Evolutionary conservation across 1,140 invertebrate genomes (phyloP), one percentile per base, ranked within the genome.

Genomic region (Helicoverpa armigera): DNA sequence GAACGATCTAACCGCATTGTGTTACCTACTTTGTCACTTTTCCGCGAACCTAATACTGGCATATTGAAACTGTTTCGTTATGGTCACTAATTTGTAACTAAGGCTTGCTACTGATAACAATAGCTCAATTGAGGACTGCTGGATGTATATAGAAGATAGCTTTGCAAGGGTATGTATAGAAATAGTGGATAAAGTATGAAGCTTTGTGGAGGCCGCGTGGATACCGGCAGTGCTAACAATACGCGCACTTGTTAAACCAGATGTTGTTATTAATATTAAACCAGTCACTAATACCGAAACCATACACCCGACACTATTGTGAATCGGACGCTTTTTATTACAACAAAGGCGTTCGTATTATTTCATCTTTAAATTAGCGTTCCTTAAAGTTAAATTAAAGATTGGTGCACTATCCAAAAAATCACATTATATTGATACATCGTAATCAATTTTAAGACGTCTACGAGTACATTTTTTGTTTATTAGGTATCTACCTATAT

Each of bases 201-300:
- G 76, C 76, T 79, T 77, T 61, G 43, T 70, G 76, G 65, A 82
- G 79, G 79, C 54, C 29, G 61, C 65, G 18, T 78, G 53, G 63
- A 83, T 73, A 81, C 82, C 69, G 80, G 50, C 83, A 74, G 82
- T 87, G 82, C 81, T 91, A 91, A 89, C 88, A 83, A 79, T 43
- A 50, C 53, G 60, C 78, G 76, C 80, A 85, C 82, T 81, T 80
- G 80, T 58, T 80, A 65, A 78, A 77, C 5, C 48, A 31, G 63
- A 74, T 74, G 72, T 74, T 60, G 53, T 74, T 60, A 56, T 60
- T 79, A 75, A 61, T 78, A 65, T 67, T 65, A 58, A 65, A 58
- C 29, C 29, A 31, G 80, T 83, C 80, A 88, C 83, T 86, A 84
- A 87, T 88, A 85, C 84, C 83, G 85, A 88, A 89, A 89, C 86